phyloP scores from a whole-genome alignment of 2,888 invertebrate species.

The Phytoseiulus persimilis region DNA sequence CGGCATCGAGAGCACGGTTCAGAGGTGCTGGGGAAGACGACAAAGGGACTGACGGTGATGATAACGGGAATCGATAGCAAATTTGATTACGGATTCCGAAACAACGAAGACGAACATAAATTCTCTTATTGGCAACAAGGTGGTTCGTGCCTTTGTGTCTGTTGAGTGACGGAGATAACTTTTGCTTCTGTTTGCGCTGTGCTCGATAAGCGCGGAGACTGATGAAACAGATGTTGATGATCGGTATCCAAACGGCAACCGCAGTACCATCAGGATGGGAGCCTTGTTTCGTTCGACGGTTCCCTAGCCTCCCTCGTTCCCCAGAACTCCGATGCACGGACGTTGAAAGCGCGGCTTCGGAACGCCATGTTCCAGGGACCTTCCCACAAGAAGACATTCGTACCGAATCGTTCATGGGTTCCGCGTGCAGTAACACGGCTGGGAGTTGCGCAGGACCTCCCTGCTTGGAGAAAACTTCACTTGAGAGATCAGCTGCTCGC shows the following conservation, averaged over 20 bases:
- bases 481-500: too few species aligned
- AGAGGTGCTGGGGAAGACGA: not conserved
- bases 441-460: too few species aligned
- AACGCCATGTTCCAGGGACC: too few species aligned
- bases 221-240: not conserved
- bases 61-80: conserved; percentile 39
- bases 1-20: not conserved
- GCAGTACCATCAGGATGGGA: not conserved
- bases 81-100: conserved; percentile 36
- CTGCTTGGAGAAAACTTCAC: too few species aligned
- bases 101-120: conserved; percentile 19
- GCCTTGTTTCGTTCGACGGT: not conserved
- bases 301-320: not conserved
- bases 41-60: not conserved
- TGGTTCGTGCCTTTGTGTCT: not conserved
- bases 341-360: too few species aligned
- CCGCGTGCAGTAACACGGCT: too few species aligned
- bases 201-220: not conserved
- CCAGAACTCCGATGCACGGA: too few species aligned
- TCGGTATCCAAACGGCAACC: not conserved
- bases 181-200: not conserved
- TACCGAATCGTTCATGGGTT: too few species aligned
- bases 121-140: conserved; percentile 11
- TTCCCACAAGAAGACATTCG: too few species aligned
- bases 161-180: not conserved